A percentile compares a stretch with the other conserved stretches of the same genome.
Conservation (phyloP, 1,140 invertebrate species). For the Brachystomella parvula region DNA sequence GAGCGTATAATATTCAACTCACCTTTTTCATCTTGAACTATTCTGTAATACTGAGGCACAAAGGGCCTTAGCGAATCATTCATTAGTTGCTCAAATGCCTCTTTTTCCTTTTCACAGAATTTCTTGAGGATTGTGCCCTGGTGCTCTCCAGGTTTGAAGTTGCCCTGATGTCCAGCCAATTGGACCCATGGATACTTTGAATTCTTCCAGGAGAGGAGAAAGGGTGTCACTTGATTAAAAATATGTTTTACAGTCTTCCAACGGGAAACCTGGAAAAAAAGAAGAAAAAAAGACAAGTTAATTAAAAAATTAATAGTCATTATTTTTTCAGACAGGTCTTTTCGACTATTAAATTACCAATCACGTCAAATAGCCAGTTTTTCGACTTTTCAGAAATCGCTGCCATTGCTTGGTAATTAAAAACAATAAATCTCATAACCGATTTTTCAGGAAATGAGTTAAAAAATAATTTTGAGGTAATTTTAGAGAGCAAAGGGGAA, state of each 20-base stretch:
- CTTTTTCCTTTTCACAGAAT: conserved; percentile 75
- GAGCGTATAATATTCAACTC: conserved; percentile 45
- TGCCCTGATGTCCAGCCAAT: conserved; percentile 51
- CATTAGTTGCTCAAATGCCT: conserved; percentile 69
- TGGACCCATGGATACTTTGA: conserved; percentile 93
- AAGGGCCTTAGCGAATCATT: conserved; percentile 75
- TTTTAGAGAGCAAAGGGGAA: too few species aligned
- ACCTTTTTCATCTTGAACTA: conserved; percentile 68
- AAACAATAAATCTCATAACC: too few species aligned
- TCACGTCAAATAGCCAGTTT: too few species aligned
- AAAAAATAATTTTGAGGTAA: too few species aligned
- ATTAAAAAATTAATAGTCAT: too few species aligned
- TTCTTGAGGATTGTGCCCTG: conserved; percentile 91
- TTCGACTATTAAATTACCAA: too few species aligned
- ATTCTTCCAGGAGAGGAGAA: conserved; percentile 93
- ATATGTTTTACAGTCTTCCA: conserved; percentile 88
- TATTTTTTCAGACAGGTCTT: too few species aligned
- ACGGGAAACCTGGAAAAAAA: conserved; percentile 69
- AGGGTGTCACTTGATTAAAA: conserved; percentile 83
- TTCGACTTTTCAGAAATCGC: too few species aligned
- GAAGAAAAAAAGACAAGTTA: conserved; percentile 22
- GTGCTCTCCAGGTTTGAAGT: conserved; percentile 85
- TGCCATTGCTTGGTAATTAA: too few species aligned
- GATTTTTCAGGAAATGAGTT: too few species aligned
- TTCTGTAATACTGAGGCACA: conserved; percentile 83